Evolutionary conservation across 2,888 invertebrate species (phyloP).

Genomic region (Lasioglossum pauxillum): DNA sequence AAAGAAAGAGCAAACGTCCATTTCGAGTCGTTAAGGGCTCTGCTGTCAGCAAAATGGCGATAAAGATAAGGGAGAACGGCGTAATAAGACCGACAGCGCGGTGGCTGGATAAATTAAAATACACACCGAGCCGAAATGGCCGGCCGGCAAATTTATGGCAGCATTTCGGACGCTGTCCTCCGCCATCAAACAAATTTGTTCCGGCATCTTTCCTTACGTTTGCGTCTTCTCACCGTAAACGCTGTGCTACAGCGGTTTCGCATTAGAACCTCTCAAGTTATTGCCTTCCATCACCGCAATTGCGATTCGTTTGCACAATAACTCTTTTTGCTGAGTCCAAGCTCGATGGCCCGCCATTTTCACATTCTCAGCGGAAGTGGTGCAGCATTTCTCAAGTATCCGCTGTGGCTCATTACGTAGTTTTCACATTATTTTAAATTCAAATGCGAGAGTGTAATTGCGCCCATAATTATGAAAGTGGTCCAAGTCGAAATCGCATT

Average conservation of each 20-base stretch:
- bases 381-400: neutral
- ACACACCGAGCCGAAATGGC: neutral
- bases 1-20: neutral
- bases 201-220: neutral
- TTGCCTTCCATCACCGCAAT: neutral
- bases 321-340: neutral
- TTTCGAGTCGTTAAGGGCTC: slow-evolving; percentile 17
- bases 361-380: neutral
- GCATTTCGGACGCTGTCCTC: neutral
- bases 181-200: slow-evolving; percentile 9
- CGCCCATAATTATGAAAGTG: too few species aligned
- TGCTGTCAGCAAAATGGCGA: neutral
- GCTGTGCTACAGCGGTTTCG: neutral
- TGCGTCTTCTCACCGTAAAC: neutral
- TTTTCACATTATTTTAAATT: too few species aligned
- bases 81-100: neutral
- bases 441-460: too few species aligned
- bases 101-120: neutral
- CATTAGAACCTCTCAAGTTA: slow-evolving; percentile 2
- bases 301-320: neutral
- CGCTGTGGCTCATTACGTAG: too few species aligned
- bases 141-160: neutral
- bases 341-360: neutral
- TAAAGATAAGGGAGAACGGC: neutral
- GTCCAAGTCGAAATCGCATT: too few species aligned